Percentiles rank a stretch among this genome's conserved stretches.
Conservation (phyloP, 2,888 invertebrate species). For the Tenthredo amoena region DNA sequence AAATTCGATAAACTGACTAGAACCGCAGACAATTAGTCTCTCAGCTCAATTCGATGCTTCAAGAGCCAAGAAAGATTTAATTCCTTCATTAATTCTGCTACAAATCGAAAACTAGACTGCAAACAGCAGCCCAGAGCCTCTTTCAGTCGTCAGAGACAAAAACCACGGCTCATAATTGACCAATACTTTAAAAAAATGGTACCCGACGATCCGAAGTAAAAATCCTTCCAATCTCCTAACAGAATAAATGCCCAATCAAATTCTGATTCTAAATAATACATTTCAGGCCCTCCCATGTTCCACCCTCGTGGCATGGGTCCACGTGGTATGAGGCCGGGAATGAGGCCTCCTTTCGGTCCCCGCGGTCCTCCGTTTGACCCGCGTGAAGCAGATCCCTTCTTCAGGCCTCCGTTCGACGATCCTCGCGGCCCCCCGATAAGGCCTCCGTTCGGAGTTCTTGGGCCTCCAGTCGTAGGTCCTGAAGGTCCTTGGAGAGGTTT, state of each 20-base stretch:
- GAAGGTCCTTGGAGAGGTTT: constrained; percentile 69
- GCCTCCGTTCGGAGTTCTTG: constrained; percentile 63
- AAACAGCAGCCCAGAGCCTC: too few relatives aligned
- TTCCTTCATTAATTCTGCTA: too few relatives aligned
- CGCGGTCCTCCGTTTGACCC: constrained; percentile 72
- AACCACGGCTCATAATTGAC: too few relatives aligned
- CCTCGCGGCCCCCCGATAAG: constrained; percentile 67
- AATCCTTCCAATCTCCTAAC: neutral
- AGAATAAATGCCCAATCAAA: neutral
- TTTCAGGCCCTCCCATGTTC: constrained; percentile 75
- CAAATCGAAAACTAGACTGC: too few relatives aligned
- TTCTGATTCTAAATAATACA: neutral
- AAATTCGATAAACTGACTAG: too few relatives aligned
- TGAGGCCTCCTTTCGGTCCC: constrained; percentile 73
- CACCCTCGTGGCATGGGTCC: constrained; percentile 76
- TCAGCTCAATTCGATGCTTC: too few relatives aligned
- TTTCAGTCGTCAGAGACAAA: too few relatives aligned
- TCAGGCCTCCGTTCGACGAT: constrained; percentile 72
- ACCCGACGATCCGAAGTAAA: neutral
- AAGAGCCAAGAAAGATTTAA: too few relatives aligned
- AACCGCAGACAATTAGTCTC: too few relatives aligned
- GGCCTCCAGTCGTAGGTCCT: constrained; percentile 62
- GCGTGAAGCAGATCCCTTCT: constrained; percentile 70
- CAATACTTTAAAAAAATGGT: too few relatives aligned
- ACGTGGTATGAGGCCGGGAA: constrained; percentile 73